Percentiles rank a stretch among this genome's conserved stretches.
Conservation (phyloP, 2,888 invertebrate genomes). For the Pardosa pseudoannulata region DNA sequence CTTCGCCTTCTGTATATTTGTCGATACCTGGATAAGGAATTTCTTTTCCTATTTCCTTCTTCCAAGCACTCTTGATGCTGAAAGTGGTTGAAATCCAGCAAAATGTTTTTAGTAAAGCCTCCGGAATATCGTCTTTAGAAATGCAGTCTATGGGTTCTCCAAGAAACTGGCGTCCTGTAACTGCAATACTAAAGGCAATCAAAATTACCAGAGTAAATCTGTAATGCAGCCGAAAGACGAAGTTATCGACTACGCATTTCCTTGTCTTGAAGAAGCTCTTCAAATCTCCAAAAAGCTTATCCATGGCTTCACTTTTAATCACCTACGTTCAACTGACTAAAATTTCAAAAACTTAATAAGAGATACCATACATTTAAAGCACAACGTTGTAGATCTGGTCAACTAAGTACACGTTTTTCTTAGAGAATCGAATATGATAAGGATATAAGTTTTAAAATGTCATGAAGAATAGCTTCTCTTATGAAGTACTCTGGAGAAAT, state of each 20-base stretch:
- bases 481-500: neutral
- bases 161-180: conserved; percentile 70
- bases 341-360: no score
- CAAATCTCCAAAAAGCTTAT: conserved; percentile 96
- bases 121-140: conserved; percentile 81
- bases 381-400: no score
- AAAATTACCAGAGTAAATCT: conserved; percentile 89
- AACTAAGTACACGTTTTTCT: no score
- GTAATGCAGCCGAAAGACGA: conserved; percentile 94
- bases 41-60: conserved; percentile 79
- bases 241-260: conserved; percentile 91
- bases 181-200: conserved; percentile 80
- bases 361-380: no score
- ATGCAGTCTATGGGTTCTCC: conserved; percentile 74
- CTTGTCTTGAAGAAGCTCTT: conserved; percentile 94
- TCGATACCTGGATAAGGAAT: conserved; percentile 89
- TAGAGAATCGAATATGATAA: no score
- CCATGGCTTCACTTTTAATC: no score
- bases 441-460: neutral
- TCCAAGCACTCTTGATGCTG: conserved; percentile 83
- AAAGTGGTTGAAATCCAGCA: conserved; percentile 95
- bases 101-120: conserved; percentile 92
- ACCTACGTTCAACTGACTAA: no score
- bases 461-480: neutral
- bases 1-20: conserved; percentile 66